Percentiles rank a stretch among this genome's conserved stretches.
phyloP scores from a whole-genome alignment of 2,113 vertebrate genomes.

The Terrapene triunguis region DNA sequence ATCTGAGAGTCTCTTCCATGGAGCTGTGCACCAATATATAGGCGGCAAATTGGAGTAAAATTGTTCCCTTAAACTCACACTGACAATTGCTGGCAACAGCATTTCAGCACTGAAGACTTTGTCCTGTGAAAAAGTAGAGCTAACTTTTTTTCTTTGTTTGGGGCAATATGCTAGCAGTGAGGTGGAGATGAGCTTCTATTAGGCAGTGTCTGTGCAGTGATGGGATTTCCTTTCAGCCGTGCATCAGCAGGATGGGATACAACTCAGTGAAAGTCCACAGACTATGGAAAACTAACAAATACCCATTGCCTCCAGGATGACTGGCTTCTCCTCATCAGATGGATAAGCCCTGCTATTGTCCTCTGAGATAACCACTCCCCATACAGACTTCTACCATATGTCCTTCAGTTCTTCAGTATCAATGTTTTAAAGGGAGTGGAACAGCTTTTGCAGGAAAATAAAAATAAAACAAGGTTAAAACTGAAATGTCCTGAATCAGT shows the following conservation, averaged over 20 bases:
- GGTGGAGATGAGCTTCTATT: background rate
- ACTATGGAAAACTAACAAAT: background rate
- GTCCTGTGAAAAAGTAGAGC: rapidly evolving
- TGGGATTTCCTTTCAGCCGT: background rate
- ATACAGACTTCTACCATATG: background rate
- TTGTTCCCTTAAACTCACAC: background rate
- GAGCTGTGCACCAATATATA: rapidly evolving
- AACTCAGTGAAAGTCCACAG: background rate
- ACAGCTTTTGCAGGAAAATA: background rate
- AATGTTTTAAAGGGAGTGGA: background rate
- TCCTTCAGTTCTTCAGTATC: conserved; percentile 11
- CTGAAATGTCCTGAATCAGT: background rate
- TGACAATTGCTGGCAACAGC: background rate
- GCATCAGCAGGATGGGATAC: background rate
- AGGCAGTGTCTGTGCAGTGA: background rate
- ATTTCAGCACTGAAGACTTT: background rate
- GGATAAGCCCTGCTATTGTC: background rate
- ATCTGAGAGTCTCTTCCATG: background rate
- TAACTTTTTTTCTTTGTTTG: background rate
- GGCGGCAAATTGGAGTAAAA: background rate
- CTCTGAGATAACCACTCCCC: background rate
- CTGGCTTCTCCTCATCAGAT: background rate
- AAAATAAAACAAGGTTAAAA: background rate
- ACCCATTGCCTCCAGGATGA: background rate
- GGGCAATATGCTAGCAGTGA: background rate